Percentiles rank a stretch among this genome's conserved stretches.
Evolutionary conservation across 2,113 vertebrate genomes (phyloP).

Genomic region (Cisticola juncidis): DNA sequence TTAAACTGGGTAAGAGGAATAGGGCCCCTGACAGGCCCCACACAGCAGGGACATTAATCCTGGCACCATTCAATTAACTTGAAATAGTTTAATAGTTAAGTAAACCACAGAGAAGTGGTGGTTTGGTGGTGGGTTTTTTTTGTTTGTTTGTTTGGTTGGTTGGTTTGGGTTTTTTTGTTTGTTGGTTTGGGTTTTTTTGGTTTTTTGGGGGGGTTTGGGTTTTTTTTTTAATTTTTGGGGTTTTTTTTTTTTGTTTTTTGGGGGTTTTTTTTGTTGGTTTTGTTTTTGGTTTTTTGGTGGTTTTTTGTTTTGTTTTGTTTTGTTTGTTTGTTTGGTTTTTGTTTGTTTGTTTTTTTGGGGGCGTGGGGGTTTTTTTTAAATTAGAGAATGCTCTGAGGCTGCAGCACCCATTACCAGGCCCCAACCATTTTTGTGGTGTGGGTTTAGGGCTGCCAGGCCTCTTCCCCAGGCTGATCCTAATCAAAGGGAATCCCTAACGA

Average conservation of each 20-base stretch:
- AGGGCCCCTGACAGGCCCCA: neutral
- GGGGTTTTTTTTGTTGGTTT: too few species aligned
- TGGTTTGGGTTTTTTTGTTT: too few species aligned
- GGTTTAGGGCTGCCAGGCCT: neutral
- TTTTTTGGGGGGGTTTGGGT: too few species aligned
- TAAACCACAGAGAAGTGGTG: neutral
- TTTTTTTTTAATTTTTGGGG: too few species aligned
- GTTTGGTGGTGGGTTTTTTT: neutral
- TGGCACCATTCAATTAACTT: conserved; percentile 1
- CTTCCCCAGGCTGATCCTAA: neutral
- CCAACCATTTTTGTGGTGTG: neutral
- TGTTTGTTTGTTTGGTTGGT: too few species aligned
- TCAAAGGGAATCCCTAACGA: neutral
- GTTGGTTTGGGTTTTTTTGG: too few species aligned
- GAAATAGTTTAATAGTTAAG: neutral
- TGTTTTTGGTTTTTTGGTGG: too few species aligned
- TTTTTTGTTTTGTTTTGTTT: too few species aligned
- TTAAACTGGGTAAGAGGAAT: conserved; percentile 7
- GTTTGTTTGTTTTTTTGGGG: too few species aligned
- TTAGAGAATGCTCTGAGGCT: neutral
- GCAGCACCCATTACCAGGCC: neutral
- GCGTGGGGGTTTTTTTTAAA: neutral
- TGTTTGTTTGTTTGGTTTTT: too few species aligned
- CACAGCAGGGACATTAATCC: neutral
- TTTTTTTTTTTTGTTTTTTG: too few species aligned